A percentile compares a stretch with the other conserved stretches of the same genome.
Conservation (phyloP, 2,113 vertebrate genomes). For the Indri indri region DNA sequence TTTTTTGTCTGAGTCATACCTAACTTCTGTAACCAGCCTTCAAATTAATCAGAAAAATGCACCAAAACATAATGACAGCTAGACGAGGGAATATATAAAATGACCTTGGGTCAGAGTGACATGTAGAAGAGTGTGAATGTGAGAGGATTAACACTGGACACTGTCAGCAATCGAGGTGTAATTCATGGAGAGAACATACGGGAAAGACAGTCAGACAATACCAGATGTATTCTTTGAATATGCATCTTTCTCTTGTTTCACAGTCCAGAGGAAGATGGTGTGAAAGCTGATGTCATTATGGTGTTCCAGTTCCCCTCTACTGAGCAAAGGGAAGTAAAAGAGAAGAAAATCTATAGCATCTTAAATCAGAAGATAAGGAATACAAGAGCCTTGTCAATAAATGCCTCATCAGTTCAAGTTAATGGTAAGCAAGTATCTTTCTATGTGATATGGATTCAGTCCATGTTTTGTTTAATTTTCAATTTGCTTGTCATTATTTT, state of each 20-base stretch:
- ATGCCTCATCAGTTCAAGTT: conserved; percentile 40
- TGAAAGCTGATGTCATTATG: conserved; percentile 40
- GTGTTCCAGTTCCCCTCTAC: conserved; percentile 53
- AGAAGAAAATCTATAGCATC: conserved; percentile 21
- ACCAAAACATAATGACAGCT: not conserved
- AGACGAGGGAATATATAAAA: not conserved
- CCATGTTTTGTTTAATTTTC: not conserved
- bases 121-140: not conserved
- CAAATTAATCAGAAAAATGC: not conserved
- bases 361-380: conserved; percentile 60
- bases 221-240: not conserved
- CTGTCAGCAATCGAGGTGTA: not conserved
- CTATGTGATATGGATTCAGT: not conserved
- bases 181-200: not conserved
- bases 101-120: not conserved
- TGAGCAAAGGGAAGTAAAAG: conserved; percentile 5
- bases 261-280: conserved; percentile 60
- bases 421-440: conserved; percentile 50
- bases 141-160: not conserved
- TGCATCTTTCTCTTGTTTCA: not conserved
- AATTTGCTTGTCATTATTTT: not conserved
- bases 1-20: not conserved
- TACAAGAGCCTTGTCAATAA: conserved; percentile 50
- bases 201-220: not conserved
- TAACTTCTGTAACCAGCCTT: not conserved